phyloP scores from a whole-genome alignment of 2,888 invertebrate genomes.

The Polydrusus cervinus region DNA sequence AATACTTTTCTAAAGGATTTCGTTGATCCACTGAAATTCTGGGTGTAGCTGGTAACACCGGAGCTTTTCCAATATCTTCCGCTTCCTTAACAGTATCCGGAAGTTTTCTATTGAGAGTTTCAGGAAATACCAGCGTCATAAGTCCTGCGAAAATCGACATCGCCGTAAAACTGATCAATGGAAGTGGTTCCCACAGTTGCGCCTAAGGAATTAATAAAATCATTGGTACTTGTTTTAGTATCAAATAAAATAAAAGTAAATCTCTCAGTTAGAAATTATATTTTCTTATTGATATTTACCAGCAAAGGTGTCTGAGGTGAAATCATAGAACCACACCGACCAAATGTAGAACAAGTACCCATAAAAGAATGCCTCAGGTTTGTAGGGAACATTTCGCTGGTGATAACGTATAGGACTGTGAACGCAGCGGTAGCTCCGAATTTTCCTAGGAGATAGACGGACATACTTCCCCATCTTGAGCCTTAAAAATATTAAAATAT shows the following conservation, averaged over 20 bases:
- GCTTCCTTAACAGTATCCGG: slow-evolving; percentile 83
- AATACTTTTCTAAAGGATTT: slow-evolving; percentile 25
- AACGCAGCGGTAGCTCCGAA: slow-evolving; percentile 79
- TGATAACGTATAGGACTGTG: slow-evolving; percentile 79
- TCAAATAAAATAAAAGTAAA: no score
- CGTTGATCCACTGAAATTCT: neutral
- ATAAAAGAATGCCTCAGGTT: slow-evolving; percentile 77
- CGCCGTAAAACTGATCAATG: slow-evolving; percentile 78
- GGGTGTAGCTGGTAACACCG: neutral
- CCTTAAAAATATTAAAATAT: slow-evolving; percentile 69
- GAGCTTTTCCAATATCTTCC: slow-evolving; percentile 71
- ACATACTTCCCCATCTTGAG: slow-evolving; percentile 72
- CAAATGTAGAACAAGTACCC: slow-evolving; percentile 79
- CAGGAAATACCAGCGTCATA: slow-evolving; percentile 80
- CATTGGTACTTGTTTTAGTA: no score
- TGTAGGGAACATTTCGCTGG: slow-evolving; percentile 82
- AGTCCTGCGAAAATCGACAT: slow-evolving; percentile 77
- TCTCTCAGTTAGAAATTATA: no score
- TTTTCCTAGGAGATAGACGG: slow-evolving; percentile 77
- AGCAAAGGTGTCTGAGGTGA: slow-evolving; percentile 81
- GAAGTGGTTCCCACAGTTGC: slow-evolving; percentile 72
- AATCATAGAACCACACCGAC: slow-evolving; percentile 78
- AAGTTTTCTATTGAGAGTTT: slow-evolving; percentile 78
- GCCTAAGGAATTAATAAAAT: slow-evolving; percentile 60
- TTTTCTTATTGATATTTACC: slow-evolving; percentile 69